Evolutionary conservation across 1,140 invertebrate genomes (phyloP), one percentile per base, ranked within the genome.

Genomic region (Chionoecetes opilio): DNA sequence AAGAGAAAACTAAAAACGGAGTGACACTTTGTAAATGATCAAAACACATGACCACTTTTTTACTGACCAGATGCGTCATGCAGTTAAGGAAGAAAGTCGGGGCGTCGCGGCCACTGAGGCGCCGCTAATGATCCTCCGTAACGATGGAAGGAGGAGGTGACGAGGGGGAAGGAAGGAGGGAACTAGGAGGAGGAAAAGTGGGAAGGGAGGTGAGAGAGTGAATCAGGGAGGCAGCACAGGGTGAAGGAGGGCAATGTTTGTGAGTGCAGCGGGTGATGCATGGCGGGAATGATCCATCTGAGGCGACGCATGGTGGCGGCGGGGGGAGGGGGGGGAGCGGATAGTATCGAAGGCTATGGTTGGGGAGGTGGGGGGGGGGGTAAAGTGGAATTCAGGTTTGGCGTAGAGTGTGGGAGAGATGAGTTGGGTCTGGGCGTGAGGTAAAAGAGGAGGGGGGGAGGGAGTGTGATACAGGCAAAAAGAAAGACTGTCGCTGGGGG

Each of bases 221-320:
- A 26, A 75, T 75, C 9, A 75, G 63, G 63, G 63, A 75, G 63
- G n/a, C 63, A 8, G 63, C 5, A 14, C 41, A 14, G n/a, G 63
- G 63, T 26, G 21, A n/a, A 21, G 63, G 63, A 21, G 63, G 63
- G 63, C 63, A 75, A 75, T 75, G 63, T 1, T 75, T 75, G 63
- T 75, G 63, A 75, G 63, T 75, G 63, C 63, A 75, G 63, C 63
- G 63, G 26, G 63, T 75, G 63, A 75, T 26, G 63, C 26, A 75
- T 75, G 63, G 63, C n/a, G n/a, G 11, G 63, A n/a, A 75, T 75
- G 63, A 75, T 75, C 63, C 26, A 75, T 75, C 63, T 75, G 63
- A n/a, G 63, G 63, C 63, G 63, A 75, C 63, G 63, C 63, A 26
- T 75, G 63, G 63, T 75, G 63, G 63, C 63, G 63, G 63, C 63